Percentiles rank a stretch among this genome's conserved stretches.
Evolutionary conservation across 2,113 vertebrate genomes (phyloP).

Genomic region (Coreoperca whiteheadi): DNA sequence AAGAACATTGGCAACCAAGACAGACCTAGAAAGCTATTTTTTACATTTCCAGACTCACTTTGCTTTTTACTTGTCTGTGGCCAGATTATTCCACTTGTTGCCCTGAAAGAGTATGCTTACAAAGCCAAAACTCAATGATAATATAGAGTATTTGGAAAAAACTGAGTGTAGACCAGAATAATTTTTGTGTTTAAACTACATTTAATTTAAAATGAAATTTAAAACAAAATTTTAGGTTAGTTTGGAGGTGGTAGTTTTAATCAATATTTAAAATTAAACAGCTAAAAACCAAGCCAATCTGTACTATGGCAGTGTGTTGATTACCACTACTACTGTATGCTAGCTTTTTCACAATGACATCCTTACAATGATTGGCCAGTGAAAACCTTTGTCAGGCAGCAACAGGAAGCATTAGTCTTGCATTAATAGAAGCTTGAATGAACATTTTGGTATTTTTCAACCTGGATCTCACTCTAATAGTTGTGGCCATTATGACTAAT

Average conservation of each 20-base stretch:
- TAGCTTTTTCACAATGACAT: not conserved
- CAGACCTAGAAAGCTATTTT: constrained; percentile 16
- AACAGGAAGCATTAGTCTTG: not conserved
- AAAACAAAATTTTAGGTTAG: not conserved
- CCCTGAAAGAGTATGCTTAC: too few species aligned
- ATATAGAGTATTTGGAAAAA: not conserved
- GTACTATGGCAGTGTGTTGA: not conserved
- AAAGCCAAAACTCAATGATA: too few species aligned
- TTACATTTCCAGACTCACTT: not conserved
- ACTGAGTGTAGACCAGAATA: not conserved
- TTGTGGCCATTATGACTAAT: not conserved
- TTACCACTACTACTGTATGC: not conserved
- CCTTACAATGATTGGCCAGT: too few species aligned
- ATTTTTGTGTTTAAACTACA: not conserved
- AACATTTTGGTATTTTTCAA: not conserved
- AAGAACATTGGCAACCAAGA: constrained; percentile 4
- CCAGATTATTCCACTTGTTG: too few species aligned
- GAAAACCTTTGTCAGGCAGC: not conserved
- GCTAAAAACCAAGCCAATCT: not conserved
- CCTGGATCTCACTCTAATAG: not conserved
- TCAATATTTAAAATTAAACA: not conserved
- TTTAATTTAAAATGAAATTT: too few species aligned
- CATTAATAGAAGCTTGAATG: not conserved
- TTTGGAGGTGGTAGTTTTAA: not conserved
- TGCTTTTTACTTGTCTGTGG: constrained; percentile 5